Evolutionary conservation across 2,888 invertebrate genomes (phyloP), one percentile per base, ranked within the genome.

Genomic region (Abrostola triplasia): DNA sequence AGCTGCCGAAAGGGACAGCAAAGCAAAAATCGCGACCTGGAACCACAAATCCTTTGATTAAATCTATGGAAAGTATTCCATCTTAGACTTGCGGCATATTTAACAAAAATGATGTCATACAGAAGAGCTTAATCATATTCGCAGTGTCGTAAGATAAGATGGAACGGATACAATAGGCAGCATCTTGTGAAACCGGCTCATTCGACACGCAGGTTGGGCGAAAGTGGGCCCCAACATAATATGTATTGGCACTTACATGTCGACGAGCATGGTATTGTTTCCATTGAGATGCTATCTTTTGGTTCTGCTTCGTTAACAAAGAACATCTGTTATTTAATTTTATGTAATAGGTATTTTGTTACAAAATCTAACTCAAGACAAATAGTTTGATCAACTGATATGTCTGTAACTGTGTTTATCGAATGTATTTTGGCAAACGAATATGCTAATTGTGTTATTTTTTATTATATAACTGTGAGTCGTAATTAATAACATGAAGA

Each of bases 91-190:
- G 51, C 56, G 58, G 59, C 57, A 67, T 62, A 76, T 84, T 84
- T 72, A 84, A 84, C 76, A 85, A 69, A 81, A 75, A 88, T 92
- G 89, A 91, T 87, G 90, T 90, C 90, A 90, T 86, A 86, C 83
- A 84, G 86, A 92, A 84, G 89, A 92, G 88, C 88, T 92, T 92
- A 92, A 93, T 94, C 90, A 92, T 93, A 94, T 92, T 90, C 91
- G 86, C 78, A 80, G 86, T 93, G 90, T 90, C 88, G 93, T 83
- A 94, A 94, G 91, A 86, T 89, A 89, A 92, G 90, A 90, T 90
- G 91, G 86, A 88, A 89, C 88, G 85, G 90, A 90, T 92, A 94
- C 94, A 94, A 94, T 93, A 89, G 91, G 87, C 84, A 84, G 85
- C 80, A 83, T 88, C 88, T 93, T 91, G 88, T 89, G 92, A 91